A percentile compares a stretch with the other conserved stretches of the same genome.
phyloP scores from a whole-genome alignment of 2,797 vertebrate species.

The Danio aesculapii region DNA sequence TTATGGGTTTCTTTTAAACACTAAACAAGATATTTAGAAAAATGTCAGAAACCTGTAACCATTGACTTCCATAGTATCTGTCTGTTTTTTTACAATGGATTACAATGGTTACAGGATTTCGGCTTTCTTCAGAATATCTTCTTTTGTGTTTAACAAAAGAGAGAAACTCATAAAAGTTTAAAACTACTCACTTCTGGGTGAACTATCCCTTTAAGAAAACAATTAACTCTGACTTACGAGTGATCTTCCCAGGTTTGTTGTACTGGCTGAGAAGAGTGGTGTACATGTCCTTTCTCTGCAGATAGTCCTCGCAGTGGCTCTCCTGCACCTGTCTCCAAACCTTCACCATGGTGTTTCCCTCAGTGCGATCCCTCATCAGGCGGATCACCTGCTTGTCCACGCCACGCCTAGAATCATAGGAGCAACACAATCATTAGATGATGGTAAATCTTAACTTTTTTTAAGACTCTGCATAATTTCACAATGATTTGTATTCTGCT shows the following conservation, averaged over 20 bases:
- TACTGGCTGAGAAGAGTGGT: neutral
- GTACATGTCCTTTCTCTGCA: neutral
- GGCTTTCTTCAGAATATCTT: no score
- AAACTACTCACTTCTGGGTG: no score
- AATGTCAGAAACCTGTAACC: no score
- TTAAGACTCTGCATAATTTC: neutral
- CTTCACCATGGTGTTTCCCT: slow-evolving; percentile 40
- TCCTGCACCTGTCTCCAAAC: slow-evolving; percentile 19
- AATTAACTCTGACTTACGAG: neutral
- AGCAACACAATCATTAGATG: neutral
- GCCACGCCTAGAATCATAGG: neutral
- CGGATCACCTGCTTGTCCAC: slow-evolving; percentile 15
- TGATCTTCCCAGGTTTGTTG: neutral
- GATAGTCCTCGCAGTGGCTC: neutral
- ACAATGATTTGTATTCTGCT: no score
- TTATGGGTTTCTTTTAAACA: no score
- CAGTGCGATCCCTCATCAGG: slow-evolving; percentile 5
- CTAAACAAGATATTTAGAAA: no score
- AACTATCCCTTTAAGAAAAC: neutral
- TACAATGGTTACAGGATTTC: no score
- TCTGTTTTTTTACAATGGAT: no score
- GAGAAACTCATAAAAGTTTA: no score
- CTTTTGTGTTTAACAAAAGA: no score
- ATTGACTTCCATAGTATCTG: no score
- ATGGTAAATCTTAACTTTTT: neutral